Evolutionary conservation across 2,113 vertebrate genomes (phyloP).

Genomic region (Rhegmatorhina hoffmannsi): DNA sequence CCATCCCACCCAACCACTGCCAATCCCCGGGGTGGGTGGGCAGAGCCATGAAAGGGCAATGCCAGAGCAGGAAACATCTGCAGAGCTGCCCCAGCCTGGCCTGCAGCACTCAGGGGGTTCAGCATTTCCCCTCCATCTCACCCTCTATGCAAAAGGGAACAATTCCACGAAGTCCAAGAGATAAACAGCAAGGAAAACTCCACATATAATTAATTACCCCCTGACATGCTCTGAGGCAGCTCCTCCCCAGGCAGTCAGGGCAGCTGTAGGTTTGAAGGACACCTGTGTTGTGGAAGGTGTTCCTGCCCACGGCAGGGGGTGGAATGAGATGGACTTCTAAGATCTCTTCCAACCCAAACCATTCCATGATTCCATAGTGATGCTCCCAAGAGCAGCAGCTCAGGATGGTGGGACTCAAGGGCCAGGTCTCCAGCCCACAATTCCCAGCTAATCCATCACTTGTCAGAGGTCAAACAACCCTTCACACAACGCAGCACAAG

Average conservation of each 20-base stretch:
- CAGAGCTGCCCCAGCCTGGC: not conserved
- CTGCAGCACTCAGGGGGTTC: not conserved
- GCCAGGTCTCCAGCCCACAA: not conserved
- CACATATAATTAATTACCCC: rapidly evolving
- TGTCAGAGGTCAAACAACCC: not conserved
- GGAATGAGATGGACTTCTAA: not conserved
- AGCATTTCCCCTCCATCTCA: not conserved
- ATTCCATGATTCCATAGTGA: not conserved
- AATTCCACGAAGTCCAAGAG: rapidly evolving
- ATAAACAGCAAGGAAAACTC: not conserved
- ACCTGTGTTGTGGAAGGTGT: not conserved
- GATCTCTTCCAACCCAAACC: not conserved
- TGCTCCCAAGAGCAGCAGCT: not conserved
- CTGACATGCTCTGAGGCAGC: rapidly evolving
- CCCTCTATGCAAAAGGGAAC: not conserved
- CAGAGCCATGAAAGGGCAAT: rapidly evolving
- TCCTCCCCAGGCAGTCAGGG: not conserved
- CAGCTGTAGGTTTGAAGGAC: not conserved
- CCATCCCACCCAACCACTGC: not conserved
- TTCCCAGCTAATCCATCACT: not conserved
- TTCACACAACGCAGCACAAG: not conserved
- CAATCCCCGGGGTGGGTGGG: not conserved
- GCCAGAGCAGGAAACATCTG: not conserved
- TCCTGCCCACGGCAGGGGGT: not conserved
- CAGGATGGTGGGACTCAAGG: rapidly evolving